These are phyloP conservation scores for Tragelaphus scriptus DNA, from an alignment of 2,113 vertebrate species.

Conservation along the genomic window DNA sequence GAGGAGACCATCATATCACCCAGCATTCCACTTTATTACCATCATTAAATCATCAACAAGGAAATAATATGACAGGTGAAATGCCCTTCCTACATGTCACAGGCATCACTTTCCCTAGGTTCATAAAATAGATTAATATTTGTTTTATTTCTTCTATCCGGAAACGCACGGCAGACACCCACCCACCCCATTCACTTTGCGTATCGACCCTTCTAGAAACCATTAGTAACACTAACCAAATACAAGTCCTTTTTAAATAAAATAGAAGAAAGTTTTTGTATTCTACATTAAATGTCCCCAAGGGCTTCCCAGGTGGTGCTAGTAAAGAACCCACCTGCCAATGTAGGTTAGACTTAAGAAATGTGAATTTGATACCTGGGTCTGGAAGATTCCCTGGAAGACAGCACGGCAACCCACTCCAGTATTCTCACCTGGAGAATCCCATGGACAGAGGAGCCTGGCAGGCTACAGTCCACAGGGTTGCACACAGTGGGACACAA, in stretches of 20 bases:
- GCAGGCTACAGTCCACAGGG: background rate
- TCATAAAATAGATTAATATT: background rate
- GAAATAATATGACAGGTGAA: background rate
- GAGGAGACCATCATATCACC: background rate
- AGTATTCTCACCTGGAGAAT: background rate
- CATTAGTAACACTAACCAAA: background rate
- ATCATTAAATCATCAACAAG: slow-evolving; percentile 12
- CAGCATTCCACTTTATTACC: background rate
- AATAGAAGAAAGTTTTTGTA: background rate
- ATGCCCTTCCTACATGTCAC: background rate
- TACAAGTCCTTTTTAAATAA: background rate
- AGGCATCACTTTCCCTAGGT: background rate
- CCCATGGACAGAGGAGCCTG: background rate
- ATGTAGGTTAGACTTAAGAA: background rate
- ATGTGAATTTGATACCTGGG: background rate
- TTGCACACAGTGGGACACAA: background rate
- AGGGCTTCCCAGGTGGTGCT: background rate
- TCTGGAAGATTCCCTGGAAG: background rate
- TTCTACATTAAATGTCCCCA: background rate
- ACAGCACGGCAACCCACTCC: background rate
- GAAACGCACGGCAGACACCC: background rate
- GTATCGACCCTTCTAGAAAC: background rate
- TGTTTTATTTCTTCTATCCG: background rate
- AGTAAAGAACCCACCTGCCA: background rate
- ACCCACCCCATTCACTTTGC: background rate